phyloP scores from a whole-genome alignment of 2,888 invertebrate genomes.

The Eueremaeus valkanovi region DNA sequence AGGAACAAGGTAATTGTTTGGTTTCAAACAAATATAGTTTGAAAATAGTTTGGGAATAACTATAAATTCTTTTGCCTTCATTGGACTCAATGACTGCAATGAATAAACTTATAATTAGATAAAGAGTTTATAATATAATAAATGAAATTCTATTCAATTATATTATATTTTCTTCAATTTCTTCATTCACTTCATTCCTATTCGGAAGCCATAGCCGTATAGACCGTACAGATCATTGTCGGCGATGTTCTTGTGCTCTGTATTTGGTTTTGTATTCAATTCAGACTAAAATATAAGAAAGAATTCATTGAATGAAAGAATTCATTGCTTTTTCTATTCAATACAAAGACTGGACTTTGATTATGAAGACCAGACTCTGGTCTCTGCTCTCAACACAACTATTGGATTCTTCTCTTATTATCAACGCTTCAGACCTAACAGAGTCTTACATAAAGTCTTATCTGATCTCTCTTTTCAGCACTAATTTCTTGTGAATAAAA shows the following conservation, averaged over 20 bases:
- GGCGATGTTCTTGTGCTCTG: neutral
- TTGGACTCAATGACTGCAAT: neutral
- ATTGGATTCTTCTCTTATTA: neutral
- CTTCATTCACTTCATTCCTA: too few relatives aligned
- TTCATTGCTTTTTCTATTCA: slow-evolving; percentile 1
- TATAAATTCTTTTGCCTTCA: neutral
- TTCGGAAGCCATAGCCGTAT: neutral
- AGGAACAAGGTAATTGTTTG: too few relatives aligned
- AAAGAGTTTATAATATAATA: neutral
- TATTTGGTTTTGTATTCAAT: slow-evolving; percentile 26
- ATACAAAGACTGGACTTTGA: neutral
- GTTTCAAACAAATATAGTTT: too few relatives aligned
- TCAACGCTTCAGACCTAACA: neutral
- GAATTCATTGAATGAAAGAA: neutral
- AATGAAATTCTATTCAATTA: neutral
- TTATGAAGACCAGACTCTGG: neutral
- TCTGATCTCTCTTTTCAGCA: neutral
- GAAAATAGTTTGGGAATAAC: too few relatives aligned
- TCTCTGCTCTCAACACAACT: neutral
- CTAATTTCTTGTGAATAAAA: neutral
- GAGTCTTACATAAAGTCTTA: neutral
- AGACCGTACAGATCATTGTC: neutral
- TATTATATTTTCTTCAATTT: too few relatives aligned
- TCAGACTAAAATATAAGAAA: neutral
- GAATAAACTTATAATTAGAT: neutral